Conservation (phyloP, 2,113 vertebrate genomes). For the Psephotus haematonotus region DNA sequence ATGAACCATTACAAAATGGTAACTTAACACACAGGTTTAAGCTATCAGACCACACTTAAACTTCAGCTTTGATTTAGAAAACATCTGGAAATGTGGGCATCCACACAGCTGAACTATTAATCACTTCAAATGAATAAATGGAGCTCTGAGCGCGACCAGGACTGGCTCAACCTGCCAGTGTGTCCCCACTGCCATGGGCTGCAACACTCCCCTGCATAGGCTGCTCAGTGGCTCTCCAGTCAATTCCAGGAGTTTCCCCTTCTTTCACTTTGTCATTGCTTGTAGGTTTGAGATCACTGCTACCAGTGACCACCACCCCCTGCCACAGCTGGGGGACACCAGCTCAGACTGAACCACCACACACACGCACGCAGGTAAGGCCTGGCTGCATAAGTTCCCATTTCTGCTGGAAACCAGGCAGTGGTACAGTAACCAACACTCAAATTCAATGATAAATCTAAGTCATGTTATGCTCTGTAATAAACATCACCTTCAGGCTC, state of each 20-base stretch:
- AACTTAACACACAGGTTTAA: not conserved
- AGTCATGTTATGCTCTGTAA: not conserved
- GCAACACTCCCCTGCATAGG: not conserved
- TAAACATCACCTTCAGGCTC: not conserved
- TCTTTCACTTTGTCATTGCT: not conserved
- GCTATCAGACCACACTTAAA: not conserved
- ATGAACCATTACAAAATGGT: not conserved
- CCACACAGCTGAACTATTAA: not conserved
- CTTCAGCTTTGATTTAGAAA: not conserved
- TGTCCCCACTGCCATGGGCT: accelerated
- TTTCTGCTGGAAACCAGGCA: not conserved
- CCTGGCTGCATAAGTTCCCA: not conserved
- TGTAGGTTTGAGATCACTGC: not conserved
- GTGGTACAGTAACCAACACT: not conserved
- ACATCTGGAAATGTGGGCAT: not conserved
- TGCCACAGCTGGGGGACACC: not conserved
- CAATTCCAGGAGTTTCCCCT: accelerated
- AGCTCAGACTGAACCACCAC: not conserved
- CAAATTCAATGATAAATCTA: not conserved
- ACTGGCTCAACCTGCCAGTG: not conserved
- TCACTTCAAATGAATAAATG: not conserved
- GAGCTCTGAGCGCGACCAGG: not conserved
- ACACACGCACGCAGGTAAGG: not conserved
- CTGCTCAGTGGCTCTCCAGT: not conserved
- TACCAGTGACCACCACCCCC: not conserved